Conservation (phyloP, 2,888 invertebrate genomes). For the Crocallis elinguaria region DNA sequence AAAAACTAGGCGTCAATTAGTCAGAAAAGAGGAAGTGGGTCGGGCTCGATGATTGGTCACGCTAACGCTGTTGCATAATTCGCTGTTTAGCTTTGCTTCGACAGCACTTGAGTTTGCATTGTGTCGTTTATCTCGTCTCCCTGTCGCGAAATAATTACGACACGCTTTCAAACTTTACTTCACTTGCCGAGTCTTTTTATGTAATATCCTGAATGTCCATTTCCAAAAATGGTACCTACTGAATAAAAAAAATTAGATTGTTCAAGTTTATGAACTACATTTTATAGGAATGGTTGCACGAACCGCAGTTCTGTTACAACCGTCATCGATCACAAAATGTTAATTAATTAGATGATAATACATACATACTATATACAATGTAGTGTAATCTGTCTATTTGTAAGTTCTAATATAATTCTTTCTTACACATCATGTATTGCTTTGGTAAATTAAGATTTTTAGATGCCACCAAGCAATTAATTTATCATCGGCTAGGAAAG, state of each 20-base stretch:
- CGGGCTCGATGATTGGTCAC: conserved; percentile 24
- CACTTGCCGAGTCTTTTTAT: conserved; percentile 34
- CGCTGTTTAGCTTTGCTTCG: conserved; percentile 25
- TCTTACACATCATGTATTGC: too few species aligned
- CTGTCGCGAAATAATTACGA: conserved; percentile 32
- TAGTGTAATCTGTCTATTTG: too few species aligned
- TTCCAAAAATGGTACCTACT: background rate
- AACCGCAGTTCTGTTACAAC: too few species aligned
- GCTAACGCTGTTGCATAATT: conserved; percentile 29
- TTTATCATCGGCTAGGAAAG: background rate
- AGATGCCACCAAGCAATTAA: too few species aligned
- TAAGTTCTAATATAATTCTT: too few species aligned
- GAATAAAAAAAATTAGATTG: background rate
- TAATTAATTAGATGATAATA: too few species aligned
- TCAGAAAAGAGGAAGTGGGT: conserved; percentile 20
- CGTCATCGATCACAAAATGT: too few species aligned
- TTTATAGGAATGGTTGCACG: too few species aligned
- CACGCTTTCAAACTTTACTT: conserved; percentile 52
- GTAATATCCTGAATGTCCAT: conserved; percentile 1
- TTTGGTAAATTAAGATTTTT: too few species aligned
- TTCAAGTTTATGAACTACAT: too few species aligned
- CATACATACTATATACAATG: too few species aligned
- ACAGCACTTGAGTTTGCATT: conserved; percentile 14
- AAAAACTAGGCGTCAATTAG: conserved; percentile 16
- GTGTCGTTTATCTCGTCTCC: conserved; percentile 9